Conservation (phyloP, 2,113 vertebrate genomes). For the Pterocles burchelli region DNA sequence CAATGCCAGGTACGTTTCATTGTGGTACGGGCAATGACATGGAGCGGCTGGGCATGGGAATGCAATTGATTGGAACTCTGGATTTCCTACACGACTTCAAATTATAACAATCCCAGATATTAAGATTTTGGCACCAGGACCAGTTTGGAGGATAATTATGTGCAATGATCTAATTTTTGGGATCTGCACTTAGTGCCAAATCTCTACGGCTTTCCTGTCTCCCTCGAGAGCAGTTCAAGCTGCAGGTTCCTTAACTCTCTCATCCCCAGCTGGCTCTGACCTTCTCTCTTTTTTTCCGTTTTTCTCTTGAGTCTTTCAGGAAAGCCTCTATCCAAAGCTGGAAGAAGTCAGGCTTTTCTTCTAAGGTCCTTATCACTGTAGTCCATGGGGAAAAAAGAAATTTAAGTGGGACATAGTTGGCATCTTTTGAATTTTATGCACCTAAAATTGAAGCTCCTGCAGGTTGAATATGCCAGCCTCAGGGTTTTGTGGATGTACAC, state of each 20-base stretch:
- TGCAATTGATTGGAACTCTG: conserved; percentile 42
- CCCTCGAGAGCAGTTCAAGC: conserved; percentile 21
- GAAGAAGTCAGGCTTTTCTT: too few relatives aligned
- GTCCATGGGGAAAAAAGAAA: too few relatives aligned
- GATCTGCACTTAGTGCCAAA: conserved; percentile 3
- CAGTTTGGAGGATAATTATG: conserved; percentile 16
- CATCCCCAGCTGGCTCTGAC: neutral
- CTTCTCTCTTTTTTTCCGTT: neutral
- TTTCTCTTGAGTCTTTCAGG: neutral
- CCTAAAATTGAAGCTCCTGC: too few relatives aligned
- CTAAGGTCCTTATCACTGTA: too few relatives aligned
- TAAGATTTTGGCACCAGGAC: neutral
- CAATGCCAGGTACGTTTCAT: conserved; percentile 72
- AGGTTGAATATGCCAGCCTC: neutral
- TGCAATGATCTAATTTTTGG: conserved; percentile 59
- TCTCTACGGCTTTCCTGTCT: conserved; percentile 28
- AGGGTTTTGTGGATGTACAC: too few relatives aligned
- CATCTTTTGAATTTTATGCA: too few relatives aligned
- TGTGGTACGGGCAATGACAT: conserved; percentile 65
- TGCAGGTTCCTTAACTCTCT: conserved; percentile 5
- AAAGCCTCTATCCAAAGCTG: too few relatives aligned
- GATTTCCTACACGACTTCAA: conserved; percentile 67
- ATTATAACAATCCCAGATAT: conserved; percentile 60
- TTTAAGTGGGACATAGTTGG: too few relatives aligned
- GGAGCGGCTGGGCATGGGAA: conserved; percentile 70